Base-by-base conservation (phyloP, 2,113 vertebrate species). In the Murina feae region DNA sequence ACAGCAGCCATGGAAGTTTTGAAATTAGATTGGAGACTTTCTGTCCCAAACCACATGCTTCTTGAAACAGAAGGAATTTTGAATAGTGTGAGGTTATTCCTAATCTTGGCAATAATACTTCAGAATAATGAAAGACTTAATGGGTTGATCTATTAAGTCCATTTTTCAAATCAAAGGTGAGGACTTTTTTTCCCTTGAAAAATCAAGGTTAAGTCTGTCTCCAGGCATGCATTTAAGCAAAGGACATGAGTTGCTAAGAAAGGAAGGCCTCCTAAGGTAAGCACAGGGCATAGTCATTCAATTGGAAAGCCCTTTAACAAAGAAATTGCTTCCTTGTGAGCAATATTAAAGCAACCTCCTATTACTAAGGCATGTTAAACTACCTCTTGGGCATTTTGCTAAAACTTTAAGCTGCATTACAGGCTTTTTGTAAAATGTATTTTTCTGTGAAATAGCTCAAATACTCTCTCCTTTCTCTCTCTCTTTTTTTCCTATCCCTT, bases 21-120 rank as follows among this genome's bases (percentile, higher is more conserved):
- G 91, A 96, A 97, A 97, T 96, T 94, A 93, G 35, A 75, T 89
- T 86, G 49, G 68, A 91, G 92, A 84, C 81, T 82, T 47, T 95
- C 32, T 92, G 86, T 97, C 87, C 87, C 96, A 96, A 94, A 80
- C 72, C 92, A 90, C 81, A 92, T 96, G 83, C 17, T 96, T 94
- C 60, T 23, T 60, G 44, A 76, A 80, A 76, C 71, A 95, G 32
- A 91, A 21, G 74, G 44, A 68, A 37, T 53, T 87, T 55, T 87
- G 25, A 86, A 53, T 42, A 51, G 79, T 30, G 1, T 79, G 42
- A 89, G 35, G 86, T 68, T 95, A 94, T 91, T 93, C 83, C 74
- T 95, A 88, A 96, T 94, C 58, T 75, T 94, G 75, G 63, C 79
- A 89, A 37, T 95, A 92, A 95, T 81, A 88, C 7, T 6, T 39